These are phyloP conservation scores for Arvicola amphibius DNA, from an alignment of 2,797 vertebrate genomes.

Conservation along the genomic window DNA sequence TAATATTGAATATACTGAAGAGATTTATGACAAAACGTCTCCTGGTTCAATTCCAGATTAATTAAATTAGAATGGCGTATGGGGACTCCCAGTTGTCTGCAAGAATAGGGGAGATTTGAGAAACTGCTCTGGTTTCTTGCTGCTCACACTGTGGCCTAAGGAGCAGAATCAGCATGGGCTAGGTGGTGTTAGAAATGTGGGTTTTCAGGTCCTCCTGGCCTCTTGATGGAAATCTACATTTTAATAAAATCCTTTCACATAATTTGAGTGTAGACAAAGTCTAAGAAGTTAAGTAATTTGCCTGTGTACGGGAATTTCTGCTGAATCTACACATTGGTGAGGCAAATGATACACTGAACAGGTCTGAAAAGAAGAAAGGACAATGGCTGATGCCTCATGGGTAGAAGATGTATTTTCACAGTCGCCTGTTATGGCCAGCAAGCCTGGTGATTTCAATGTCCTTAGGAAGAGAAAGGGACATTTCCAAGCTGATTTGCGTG, in stretches of 20 bases:
- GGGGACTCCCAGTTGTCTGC: neutral
- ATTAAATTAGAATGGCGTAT: neutral
- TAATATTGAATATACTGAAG: neutral
- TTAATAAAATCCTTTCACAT: slow-evolving; percentile 1
- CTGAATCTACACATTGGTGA: neutral
- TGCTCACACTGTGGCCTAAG: neutral
- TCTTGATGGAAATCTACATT: neutral
- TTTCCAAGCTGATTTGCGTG: neutral
- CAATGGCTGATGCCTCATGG: neutral
- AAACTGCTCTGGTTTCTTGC: neutral
- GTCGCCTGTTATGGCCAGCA: neutral
- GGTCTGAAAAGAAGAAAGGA: neutral
- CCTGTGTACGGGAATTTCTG: neutral
- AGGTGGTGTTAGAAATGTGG: neutral
- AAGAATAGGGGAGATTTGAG: neutral
- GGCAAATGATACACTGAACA: neutral
- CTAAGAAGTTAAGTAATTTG: neutral
- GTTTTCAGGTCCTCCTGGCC: neutral
- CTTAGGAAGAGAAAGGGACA: neutral
- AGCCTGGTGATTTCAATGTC: neutral
- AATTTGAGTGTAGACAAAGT: neutral
- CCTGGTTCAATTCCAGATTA: neutral
- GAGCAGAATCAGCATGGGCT: neutral
- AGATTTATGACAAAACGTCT: slow-evolving; percentile 55
- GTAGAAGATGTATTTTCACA: neutral